Evolutionary conservation across 2,113 vertebrate species (phyloP).

Genomic region (Zosterops borbonicus): DNA sequence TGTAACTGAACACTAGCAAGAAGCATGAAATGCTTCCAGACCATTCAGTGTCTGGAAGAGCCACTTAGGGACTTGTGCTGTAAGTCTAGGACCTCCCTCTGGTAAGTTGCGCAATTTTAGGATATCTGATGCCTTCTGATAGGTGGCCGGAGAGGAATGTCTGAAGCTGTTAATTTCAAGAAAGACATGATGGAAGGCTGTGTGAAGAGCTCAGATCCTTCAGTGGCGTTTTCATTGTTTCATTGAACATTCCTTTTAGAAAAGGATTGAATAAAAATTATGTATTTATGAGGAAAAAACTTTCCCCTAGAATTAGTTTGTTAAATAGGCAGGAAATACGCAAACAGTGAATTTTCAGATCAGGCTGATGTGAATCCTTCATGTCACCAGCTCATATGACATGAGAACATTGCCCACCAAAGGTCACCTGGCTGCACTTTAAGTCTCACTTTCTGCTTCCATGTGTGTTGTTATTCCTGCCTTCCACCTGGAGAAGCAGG

Average conservation of each 20-base stretch:
- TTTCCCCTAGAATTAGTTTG: background rate
- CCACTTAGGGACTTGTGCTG: background rate
- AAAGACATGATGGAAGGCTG: background rate
- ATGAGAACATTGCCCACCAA: background rate
- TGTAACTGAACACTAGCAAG: background rate
- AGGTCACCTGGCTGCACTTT: background rate
- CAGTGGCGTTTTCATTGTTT: background rate
- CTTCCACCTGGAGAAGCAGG: background rate
- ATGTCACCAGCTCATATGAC: background rate
- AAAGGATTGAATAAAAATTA: background rate
- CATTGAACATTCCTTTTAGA: background rate
- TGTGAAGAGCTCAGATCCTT: background rate
- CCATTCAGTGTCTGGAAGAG: background rate
- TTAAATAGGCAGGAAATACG: background rate
- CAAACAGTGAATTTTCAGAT: background rate
- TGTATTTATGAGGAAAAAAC: background rate
- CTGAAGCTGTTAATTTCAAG: background rate
- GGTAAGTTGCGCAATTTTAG: background rate
- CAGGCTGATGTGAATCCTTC: background rate
- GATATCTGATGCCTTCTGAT: background rate
- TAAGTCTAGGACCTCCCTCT: background rate
- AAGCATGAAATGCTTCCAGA: background rate
- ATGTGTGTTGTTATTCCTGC: background rate
- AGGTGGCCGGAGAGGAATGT: background rate
- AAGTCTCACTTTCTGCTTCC: background rate